These are phyloP conservation scores for Trypoxylus dichotomus DNA, from an alignment of 1,140 invertebrate species.

Conservation along the genomic window DNA sequence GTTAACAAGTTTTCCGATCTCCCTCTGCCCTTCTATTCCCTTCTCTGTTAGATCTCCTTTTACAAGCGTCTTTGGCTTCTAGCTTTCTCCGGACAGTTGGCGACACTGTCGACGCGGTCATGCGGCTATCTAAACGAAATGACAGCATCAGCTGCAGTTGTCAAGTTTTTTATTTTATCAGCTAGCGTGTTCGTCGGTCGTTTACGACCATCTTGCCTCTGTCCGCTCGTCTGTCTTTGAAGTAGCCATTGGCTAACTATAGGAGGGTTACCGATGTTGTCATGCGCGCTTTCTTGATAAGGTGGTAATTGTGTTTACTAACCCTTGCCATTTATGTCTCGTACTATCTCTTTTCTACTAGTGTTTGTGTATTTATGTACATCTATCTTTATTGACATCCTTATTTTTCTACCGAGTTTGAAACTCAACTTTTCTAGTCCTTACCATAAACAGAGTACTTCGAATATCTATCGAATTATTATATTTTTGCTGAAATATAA, in stretches of 20 bases:
- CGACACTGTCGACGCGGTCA: constrained; percentile 1
- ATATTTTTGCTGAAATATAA: no score
- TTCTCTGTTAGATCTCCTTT: not conserved
- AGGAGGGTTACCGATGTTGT: not conserved
- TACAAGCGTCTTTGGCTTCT: constrained; percentile 17
- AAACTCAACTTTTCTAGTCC: not conserved
- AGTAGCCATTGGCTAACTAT: not conserved
- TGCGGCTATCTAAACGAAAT: constrained; percentile 13
- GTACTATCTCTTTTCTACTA: not conserved
- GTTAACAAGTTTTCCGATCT: constrained; percentile 51
- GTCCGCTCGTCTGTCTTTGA: not conserved
- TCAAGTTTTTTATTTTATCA: constrained; percentile 23
- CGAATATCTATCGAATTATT: no score
- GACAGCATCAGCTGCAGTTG: constrained; percentile 23
- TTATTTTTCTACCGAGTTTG: not conserved
- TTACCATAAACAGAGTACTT: not conserved
- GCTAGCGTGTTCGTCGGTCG: constrained; percentile 11
- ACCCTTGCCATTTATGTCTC: not conserved
- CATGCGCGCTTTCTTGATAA: constrained; percentile 5
- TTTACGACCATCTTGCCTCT: constrained; percentile 1
- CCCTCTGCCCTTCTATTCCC: not conserved
- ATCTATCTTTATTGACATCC: not conserved
- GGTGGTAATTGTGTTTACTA: constrained; percentile 23
- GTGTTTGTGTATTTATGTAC: not conserved
- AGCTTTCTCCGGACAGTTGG: constrained; percentile 35